Evolutionary conservation across 2,797 vertebrate species (phyloP).

Genomic region (Etheostoma nigrum): DNA sequence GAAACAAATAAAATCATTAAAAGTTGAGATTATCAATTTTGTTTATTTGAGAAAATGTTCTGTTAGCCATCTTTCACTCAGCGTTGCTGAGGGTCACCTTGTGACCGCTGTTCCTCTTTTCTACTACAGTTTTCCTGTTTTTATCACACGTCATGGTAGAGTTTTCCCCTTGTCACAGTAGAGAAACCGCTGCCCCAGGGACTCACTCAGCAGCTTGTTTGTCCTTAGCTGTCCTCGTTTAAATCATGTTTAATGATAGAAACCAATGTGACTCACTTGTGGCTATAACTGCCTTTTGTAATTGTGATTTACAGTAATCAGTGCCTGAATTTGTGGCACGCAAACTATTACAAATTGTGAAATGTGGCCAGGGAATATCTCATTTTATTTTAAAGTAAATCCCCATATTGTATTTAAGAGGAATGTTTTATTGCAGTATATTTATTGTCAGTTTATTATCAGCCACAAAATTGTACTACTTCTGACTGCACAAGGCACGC

Average conservation of each 20-base stretch:
- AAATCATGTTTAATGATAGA: neutral
- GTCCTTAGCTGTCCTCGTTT: neutral
- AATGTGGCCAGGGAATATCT: neutral
- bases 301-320: neutral
- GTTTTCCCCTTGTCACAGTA: neutral
- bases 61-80: neutral
- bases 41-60: constrained; percentile 2
- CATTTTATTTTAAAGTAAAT: too few species aligned
- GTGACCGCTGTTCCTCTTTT: constrained; percentile 40
- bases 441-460: too few species aligned
- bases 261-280: neutral
- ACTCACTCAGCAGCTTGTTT: neutral
- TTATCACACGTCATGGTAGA: constrained; percentile 7
- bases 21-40: too few species aligned
- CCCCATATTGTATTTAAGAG: too few species aligned
- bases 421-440: too few species aligned
- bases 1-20: too few species aligned
- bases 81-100: neutral
- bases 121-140: constrained; percentile 45
- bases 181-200: neutral
- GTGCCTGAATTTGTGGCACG: neutral
- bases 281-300: neutral
- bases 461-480: too few species aligned
- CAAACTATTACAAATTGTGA: neutral
- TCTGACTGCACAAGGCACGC: too few species aligned